Base-by-base conservation (phyloP, 2,113 vertebrate species). In the Nannobrachium achirus region DNA sequence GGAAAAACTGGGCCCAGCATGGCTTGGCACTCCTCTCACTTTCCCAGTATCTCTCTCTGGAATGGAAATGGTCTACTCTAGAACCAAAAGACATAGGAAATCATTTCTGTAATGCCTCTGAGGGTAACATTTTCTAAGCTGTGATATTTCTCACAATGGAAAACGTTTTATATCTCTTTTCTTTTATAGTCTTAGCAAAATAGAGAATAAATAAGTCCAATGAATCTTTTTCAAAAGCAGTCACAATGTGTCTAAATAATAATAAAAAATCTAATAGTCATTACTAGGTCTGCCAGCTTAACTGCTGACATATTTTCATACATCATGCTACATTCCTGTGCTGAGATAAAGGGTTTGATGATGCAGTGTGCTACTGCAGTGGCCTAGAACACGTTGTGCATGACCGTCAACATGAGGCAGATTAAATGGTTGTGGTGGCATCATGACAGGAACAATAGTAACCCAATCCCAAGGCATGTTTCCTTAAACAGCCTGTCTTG, bases 381-480 rank as follows among this genome's bases (percentile, higher is more conserved):
- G 25, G 25, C 3, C 25, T 33, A 25, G 25, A 25, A 25, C 25
- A 25, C n/a, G n/a, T n/a, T n/a, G n/a, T 60, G 63, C 45, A 56
- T 49, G 56, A 76, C 78, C 74, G 78, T 83, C 76, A 81, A 79
- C 68, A 79, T 52, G 13, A 62, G 13, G 13, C 64, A 82, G 82
- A 88, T 85, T 64, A 79, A 89, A 75, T 20, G 46, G 72, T 73
- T 67, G 60, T 60, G 53, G 71, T 77, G 65, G 65, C 72, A 55
- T 53, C 53, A 75, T 73, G 79, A 88, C 76, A 72, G 73, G 71
- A 76, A 69, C 76, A 69, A 83, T 57, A 75, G 69, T 50, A 51
- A 64, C 42, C 44, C 52, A 16, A 80, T 42, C 50, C 51, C 52
- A 18, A 20, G 75, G 56, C 4, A 62, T 58, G 56, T 75, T 56